Percentiles rank a stretch among this genome's conserved stretches.
Conservation (phyloP, 2,888 invertebrate genomes). For the Troides oblongomaculatus region DNA sequence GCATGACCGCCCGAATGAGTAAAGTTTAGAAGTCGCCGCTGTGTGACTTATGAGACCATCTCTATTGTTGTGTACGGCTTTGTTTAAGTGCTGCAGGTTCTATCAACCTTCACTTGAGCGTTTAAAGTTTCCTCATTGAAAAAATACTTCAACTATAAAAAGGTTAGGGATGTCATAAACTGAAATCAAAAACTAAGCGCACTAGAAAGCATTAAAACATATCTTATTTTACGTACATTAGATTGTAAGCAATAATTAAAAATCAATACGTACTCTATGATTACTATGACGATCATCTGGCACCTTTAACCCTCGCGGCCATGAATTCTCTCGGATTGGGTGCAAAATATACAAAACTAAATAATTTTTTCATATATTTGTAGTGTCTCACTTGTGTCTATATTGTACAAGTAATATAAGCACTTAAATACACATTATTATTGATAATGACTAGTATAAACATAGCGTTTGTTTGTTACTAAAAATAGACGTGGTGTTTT, state of each 20-base stretch:
- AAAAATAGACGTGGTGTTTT: conserved; percentile 12
- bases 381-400: too few species aligned
- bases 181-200: too few species aligned
- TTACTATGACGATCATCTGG: too few species aligned
- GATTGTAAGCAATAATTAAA: too few species aligned
- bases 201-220: too few species aligned
- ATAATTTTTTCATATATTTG: too few species aligned
- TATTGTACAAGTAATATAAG: background rate
- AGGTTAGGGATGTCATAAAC: background rate
- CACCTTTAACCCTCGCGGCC: too few species aligned
- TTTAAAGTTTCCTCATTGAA: background rate
- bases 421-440: background rate
- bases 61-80: conserved; percentile 53
- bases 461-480: conserved; percentile 5
- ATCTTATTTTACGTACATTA: too few species aligned
- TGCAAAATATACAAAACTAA: too few species aligned
- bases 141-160: background rate
- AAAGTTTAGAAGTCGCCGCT: conserved; percentile 31
- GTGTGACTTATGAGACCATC: conserved; percentile 34
- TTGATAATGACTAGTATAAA: background rate
- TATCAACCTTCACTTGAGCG: background rate
- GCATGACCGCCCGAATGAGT: conserved; percentile 43
- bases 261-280: too few species aligned
- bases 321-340: too few species aligned
- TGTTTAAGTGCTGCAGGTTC: conserved; percentile 9